These are phyloP conservation scores for Umimayanthus kanabou DNA, from an alignment of 92 coral and sea anemone genomes.

Conservation along the genomic window DNA sequence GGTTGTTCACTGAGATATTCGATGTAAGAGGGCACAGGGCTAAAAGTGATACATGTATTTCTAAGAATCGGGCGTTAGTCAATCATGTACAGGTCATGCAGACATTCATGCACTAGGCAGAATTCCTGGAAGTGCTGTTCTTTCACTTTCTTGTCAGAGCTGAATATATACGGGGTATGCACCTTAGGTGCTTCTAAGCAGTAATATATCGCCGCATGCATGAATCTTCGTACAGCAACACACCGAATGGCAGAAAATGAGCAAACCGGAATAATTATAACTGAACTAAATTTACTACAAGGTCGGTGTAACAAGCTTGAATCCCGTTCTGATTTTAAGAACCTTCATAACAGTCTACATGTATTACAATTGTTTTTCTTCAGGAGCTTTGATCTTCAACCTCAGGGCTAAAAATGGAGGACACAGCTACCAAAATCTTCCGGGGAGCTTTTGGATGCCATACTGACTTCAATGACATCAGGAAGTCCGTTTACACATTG, in stretches of 20 bases:
- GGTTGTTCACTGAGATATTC: no score
- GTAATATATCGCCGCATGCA: background rate
- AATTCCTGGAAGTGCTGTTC: background rate
- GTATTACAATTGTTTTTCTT: background rate
- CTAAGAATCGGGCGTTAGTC: no score
- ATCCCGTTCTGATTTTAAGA: background rate
- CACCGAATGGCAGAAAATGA: no score
- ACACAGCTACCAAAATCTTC: background rate
- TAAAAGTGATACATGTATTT: no score
- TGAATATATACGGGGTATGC: background rate
- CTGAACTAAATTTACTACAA: background rate
- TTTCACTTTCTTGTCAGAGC: background rate
- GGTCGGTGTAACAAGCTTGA: background rate
- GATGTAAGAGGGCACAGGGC: no score
- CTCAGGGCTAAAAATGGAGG: background rate
- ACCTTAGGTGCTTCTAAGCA: background rate
- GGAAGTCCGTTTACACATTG: constrained; percentile 2
- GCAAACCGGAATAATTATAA: background rate
- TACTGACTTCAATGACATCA: background rate
- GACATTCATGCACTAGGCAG: background rate
- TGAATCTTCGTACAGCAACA: background rate
- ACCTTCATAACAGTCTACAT: background rate
- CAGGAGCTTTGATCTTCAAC: background rate
- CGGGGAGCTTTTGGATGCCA: background rate
- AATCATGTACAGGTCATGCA: no score